Base-by-base conservation (phyloP, 2,888 invertebrate species). In the Dendrolimus pini region DNA sequence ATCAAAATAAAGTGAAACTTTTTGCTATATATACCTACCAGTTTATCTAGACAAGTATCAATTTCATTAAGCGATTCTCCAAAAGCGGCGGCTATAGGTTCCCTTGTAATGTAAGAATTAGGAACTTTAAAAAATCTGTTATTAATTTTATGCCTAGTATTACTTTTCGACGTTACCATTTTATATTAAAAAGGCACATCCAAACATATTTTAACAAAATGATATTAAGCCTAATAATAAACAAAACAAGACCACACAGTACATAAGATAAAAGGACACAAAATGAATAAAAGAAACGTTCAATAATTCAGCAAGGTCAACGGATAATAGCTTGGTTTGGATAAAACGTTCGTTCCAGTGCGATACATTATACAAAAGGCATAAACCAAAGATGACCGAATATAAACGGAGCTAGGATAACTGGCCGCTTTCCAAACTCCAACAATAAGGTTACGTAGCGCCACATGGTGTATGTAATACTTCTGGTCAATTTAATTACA, bases 341-440 rank as follows among this genome's bases (percentile, higher is more conserved):
- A 41, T 14, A 47, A 41, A 41, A 18, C 13, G 14, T 47, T 55
- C 47, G 42, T 47, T 55, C 55, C 56, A 54, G 54, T 58, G 55
- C 53, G 53, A 41, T 56, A 56, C 54, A 56, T 58, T 58, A 56
- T 56, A 58, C 54, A 56, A 42, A 47, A 30, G 53, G 13, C n/a
- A 58, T 18, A 41, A 54, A 58, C 53, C 41, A 54, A 41, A 53
- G 41, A 58, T 58, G 58, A 58, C 58, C 56, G 47, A 58, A 56
- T 56, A 56, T 41, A 53, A 58, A 58, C 55, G 53, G 54, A 55
- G 30, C 41, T 53, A 52, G 18, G 55, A 53, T 53, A 41, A 42
- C 56, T 58, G 58, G 58, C 58, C 54, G 52, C 30, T 47, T 47
- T 58, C 58, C 58, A 58, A 58, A 58, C 53, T 52, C 42, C 13